Conservation (phyloP, 2,113 vertebrate genomes). For the Orycteropus afer region DNA sequence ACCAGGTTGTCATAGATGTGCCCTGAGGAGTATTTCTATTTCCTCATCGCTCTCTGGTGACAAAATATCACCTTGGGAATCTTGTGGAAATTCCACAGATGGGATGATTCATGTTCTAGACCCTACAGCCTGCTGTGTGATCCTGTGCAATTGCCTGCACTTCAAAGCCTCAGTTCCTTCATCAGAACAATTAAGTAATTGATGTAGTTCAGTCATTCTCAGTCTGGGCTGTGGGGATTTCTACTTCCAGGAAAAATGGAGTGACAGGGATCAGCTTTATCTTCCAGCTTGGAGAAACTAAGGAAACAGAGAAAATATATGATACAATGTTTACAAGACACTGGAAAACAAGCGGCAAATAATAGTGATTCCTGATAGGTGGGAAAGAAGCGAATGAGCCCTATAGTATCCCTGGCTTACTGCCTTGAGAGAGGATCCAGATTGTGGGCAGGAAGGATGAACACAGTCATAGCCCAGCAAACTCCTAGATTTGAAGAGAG, state of each 20-base stretch:
- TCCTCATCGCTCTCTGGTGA: not conserved
- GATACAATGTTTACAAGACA: not conserved
- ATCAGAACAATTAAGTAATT: not conserved
- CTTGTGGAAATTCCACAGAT: not conserved
- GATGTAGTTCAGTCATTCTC: not conserved
- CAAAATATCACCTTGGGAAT: not conserved
- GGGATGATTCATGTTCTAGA: not conserved
- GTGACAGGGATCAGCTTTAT: not conserved
- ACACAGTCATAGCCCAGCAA: rapidly evolving
- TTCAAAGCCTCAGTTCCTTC: not conserved
- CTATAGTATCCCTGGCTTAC: not conserved
- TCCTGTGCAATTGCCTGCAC: not conserved
- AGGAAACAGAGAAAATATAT: not conserved
- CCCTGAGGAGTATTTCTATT: not conserved
- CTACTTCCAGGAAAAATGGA: not conserved
- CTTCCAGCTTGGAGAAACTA: not conserved
- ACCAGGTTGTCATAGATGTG: not conserved
- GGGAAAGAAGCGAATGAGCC: not conserved
- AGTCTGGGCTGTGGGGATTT: not conserved
- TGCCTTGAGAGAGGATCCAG: not conserved
- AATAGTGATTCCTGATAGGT: not conserved
- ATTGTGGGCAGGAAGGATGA: not conserved
- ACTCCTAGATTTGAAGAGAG: not conserved
- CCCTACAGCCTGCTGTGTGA: not conserved
- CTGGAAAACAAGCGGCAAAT: not conserved